A percentile compares a stretch with the other conserved stretches of the same genome.
Conservation (phyloP, 2,888 invertebrate genomes). For the Agapostemon virescens region DNA sequence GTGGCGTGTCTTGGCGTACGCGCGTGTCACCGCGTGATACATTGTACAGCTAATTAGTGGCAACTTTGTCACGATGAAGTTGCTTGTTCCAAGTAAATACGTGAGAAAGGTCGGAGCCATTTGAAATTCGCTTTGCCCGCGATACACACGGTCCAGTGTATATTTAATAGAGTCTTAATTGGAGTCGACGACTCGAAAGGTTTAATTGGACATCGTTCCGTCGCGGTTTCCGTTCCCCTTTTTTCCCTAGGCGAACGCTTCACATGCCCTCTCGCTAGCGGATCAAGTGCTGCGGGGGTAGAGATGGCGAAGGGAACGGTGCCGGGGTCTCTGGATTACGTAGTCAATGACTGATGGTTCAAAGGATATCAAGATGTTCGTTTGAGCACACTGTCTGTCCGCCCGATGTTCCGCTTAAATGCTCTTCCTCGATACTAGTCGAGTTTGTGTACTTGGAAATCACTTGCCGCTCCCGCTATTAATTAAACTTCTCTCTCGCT, state of each 20-base stretch:
- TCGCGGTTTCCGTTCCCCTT: slow-evolving; percentile 43
- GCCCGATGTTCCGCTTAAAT: slow-evolving; percentile 46
- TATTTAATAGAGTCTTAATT: slow-evolving; percentile 72
- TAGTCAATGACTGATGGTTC: slow-evolving; percentile 58
- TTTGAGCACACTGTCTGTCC: slow-evolving; percentile 44
- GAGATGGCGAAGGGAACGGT: neutral
- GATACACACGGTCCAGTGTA: slow-evolving; percentile 64
- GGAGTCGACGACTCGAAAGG: slow-evolving; percentile 67
- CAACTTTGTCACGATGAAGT: slow-evolving; percentile 65
- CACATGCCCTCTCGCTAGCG: slow-evolving; percentile 23
- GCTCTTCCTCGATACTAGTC: slow-evolving; percentile 28
- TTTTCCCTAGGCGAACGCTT: slow-evolving; percentile 22
- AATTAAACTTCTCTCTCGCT: slow-evolving; percentile 54
- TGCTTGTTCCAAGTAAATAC: slow-evolving; percentile 68
- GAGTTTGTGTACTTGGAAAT: slow-evolving; percentile 46
- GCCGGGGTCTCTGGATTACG: slow-evolving; percentile 38
- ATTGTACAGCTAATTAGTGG: slow-evolving; percentile 65
- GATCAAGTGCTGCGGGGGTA: slow-evolving; percentile 12
- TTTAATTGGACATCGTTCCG: slow-evolving; percentile 69
- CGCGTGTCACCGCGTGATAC: slow-evolving; percentile 49
- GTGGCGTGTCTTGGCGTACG: slow-evolving; percentile 26
- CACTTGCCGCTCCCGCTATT: slow-evolving; percentile 37
- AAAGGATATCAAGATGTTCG: slow-evolving; percentile 62
- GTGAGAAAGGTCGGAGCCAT: slow-evolving; percentile 58
- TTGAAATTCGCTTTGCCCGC: slow-evolving; percentile 68